Percentiles rank a stretch among this genome's conserved stretches.
Evolutionary conservation across 2,888 invertebrate species (phyloP).

Genomic region (Calameuta idolon): DNA sequence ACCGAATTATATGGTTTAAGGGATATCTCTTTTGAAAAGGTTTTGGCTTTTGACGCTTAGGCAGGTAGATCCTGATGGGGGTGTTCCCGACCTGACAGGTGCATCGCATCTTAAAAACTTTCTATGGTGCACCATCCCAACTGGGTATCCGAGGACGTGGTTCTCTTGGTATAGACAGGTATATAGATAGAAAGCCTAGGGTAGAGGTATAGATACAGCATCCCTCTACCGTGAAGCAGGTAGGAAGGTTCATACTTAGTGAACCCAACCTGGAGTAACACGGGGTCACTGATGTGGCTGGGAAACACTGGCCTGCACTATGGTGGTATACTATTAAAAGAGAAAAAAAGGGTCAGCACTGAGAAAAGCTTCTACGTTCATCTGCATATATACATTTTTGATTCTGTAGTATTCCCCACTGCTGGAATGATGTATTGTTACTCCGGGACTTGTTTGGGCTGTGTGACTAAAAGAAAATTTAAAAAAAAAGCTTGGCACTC

Average conservation of each 20-base stretch:
- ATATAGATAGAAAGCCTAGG: no score
- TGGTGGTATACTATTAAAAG: no score
- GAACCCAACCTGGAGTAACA: background rate
- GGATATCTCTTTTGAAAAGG: conserved; percentile 40
- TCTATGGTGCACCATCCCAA: conserved; percentile 9
- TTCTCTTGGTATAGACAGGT: no score
- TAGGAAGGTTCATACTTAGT: background rate
- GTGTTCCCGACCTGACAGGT: conserved; percentile 55
- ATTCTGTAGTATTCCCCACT: no score
- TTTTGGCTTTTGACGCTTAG: conserved; percentile 50
- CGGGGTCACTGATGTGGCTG: background rate
- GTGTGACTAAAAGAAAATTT: no score
- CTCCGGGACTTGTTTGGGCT: no score
- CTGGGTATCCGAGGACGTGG: background rate
- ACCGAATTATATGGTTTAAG: conserved; percentile 36
- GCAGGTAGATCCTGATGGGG: conserved; percentile 52
- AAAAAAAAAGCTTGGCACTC: no score
- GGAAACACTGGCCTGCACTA: background rate
- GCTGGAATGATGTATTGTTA: no score
- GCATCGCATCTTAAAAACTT: conserved; percentile 41
- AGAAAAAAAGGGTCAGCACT: no score
- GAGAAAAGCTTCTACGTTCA: no score
- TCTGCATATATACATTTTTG: no score
- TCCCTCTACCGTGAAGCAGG: conserved; percentile 4
- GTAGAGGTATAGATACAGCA: background rate